These are phyloP conservation scores for Laticauda laticaudata DNA, from an alignment of 2,113 vertebrate species.

Conservation along the genomic window DNA sequence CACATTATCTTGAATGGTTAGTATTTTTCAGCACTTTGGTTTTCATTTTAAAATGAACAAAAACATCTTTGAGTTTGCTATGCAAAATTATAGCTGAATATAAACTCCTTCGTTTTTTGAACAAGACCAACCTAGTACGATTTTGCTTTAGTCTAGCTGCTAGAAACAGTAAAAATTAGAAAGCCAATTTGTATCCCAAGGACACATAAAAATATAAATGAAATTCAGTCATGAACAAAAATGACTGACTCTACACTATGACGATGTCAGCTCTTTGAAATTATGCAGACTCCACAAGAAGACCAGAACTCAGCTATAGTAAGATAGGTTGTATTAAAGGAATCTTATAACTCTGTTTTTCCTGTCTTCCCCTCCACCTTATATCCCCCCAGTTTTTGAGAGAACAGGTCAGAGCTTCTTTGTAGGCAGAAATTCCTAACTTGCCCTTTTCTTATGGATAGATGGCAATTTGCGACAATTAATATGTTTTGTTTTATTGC, in stretches of 20 bases:
- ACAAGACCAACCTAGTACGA: background rate
- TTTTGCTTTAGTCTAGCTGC: background rate
- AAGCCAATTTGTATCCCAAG: conserved; percentile 13
- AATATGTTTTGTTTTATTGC: background rate
- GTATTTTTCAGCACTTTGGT: background rate
- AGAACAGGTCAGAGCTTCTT: background rate
- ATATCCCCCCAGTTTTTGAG: background rate
- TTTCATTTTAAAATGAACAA: background rate
- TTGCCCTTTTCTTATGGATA: background rate
- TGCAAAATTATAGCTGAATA: conserved; percentile 1
- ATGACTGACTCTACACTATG: background rate
- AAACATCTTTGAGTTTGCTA: conserved; percentile 21
- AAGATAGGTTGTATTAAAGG: background rate
- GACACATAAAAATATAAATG: conserved; percentile 5
- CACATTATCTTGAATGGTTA: background rate
- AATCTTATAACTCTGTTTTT: background rate
- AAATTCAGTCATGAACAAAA: background rate
- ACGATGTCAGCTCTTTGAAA: background rate
- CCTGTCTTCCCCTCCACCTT: background rate
- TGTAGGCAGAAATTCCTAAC: background rate
- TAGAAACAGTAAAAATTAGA: conserved; percentile 8
- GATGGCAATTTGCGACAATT: background rate
- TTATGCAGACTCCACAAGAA: background rate
- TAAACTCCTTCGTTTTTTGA: background rate
- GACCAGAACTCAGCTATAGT: background rate